A percentile compares a stretch with the other conserved stretches of the same genome.
phyloP scores from a whole-genome alignment of 2,797 vertebrate genomes.

The Typhlichthys eigenmanni region DNA sequence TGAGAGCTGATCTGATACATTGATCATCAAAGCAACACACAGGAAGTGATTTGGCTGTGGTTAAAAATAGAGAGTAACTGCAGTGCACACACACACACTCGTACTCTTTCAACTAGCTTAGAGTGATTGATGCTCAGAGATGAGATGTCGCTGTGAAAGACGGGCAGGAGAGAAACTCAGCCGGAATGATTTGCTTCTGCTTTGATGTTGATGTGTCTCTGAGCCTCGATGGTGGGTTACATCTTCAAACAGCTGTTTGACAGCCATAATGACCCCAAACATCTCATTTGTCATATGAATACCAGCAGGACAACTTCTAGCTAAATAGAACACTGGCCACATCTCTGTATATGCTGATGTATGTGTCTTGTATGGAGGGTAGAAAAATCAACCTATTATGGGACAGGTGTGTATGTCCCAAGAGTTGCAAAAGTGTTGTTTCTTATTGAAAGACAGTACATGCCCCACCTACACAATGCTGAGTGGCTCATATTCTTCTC shows the following conservation, averaged over 20 bases:
- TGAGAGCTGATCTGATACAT: slow-evolving; percentile 18
- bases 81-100: slow-evolving; percentile 16
- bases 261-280: slow-evolving; percentile 73
- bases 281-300: slow-evolving; percentile 69
- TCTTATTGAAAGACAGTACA: no score
- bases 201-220: slow-evolving; percentile 71
- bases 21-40: slow-evolving; percentile 45
- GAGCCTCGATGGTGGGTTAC: slow-evolving; percentile 67
- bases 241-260: slow-evolving; percentile 68
- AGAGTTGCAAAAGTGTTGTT: no score
- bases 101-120: slow-evolving; percentile 50
- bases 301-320: slow-evolving; percentile 44
- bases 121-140: slow-evolving; percentile 72
- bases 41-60: slow-evolving; percentile 46
- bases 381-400: no score
- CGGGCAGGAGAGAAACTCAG: slow-evolving; percentile 64
- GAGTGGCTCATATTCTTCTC: no score
- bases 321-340: slow-evolving; percentile 34
- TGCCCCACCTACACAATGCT: no score
- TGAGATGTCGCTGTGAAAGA: slow-evolving; percentile 65
- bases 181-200: slow-evolving; percentile 72
- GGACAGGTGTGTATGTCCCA: no score
- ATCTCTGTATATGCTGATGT: no score
- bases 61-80: slow-evolving; percentile 61
- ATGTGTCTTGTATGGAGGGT: no score